phyloP scores from a whole-genome alignment of 2,888 invertebrate species.

The Lapara coniferarum region DNA sequence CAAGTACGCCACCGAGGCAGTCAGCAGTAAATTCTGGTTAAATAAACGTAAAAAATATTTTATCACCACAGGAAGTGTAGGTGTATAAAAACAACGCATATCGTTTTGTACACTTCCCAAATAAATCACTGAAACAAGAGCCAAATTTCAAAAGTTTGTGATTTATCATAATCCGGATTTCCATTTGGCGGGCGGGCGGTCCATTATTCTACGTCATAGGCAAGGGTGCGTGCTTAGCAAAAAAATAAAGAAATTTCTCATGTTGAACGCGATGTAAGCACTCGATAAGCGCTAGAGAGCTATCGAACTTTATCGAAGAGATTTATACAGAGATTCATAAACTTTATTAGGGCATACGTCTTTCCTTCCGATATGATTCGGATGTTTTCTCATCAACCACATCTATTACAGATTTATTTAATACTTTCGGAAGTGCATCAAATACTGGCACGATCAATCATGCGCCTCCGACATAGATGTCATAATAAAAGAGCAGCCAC shows the following conservation, averaged over 20 bases:
- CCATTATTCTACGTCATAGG: constrained; percentile 81
- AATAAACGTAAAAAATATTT: neutral
- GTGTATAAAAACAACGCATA: constrained; percentile 56
- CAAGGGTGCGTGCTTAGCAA: constrained; percentile 73
- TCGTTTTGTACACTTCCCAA: constrained; percentile 66
- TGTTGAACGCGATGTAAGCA: constrained; percentile 22
- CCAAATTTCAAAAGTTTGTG: constrained; percentile 80
- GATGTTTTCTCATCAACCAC: neutral
- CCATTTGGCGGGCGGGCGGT: constrained; percentile 77
- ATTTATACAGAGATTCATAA: constrained; percentile 4
- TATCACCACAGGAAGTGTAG: constrained; percentile 29
- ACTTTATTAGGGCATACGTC: neutral
- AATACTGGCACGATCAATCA: neutral
- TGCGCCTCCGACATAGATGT: constrained; percentile 35
- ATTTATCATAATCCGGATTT: constrained; percentile 82
- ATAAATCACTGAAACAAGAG: constrained; percentile 76
- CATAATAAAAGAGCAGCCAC: constrained; percentile 63
- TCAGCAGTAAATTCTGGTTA: neutral
- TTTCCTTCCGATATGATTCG: neutral
- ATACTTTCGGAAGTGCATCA: neutral
- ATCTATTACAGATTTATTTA: neutral
- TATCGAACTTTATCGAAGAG: constrained; percentile 18
- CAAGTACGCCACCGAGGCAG: no score
- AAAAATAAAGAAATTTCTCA: constrained; percentile 43
- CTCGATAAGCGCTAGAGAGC: constrained; percentile 16